Conservation (phyloP, 2,888 invertebrate genomes). For the Podabrus alpinus region DNA sequence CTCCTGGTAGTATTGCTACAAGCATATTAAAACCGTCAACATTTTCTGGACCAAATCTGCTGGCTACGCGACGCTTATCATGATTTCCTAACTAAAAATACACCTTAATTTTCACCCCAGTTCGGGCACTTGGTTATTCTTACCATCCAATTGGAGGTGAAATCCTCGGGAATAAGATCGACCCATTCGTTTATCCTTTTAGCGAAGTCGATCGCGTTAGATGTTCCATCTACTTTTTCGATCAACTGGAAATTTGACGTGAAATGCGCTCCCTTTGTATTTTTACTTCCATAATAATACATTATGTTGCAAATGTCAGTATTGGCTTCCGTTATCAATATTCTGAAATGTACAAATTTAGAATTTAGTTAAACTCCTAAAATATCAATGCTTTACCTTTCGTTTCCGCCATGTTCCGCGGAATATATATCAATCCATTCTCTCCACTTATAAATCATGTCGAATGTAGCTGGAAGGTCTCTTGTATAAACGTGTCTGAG, state of each 20-base stretch:
- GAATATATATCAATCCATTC: conserved; percentile 63
- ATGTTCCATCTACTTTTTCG: conserved; percentile 35
- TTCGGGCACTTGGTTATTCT: conserved; percentile 44
- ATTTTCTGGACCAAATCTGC: conserved; percentile 68
- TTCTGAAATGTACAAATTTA: conserved; percentile 42
- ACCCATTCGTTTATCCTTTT: background rate
- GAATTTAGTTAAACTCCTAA: background rate
- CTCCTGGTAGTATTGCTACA: conserved; percentile 79
- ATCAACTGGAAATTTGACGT: conserved; percentile 82
- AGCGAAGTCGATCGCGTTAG: background rate
- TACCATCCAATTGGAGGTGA: conserved; percentile 78
- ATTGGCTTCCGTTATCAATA: conserved; percentile 80
- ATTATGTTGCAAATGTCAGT: conserved; percentile 63
- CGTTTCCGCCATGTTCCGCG: conserved; percentile 42
- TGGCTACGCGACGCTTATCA: conserved; percentile 70
- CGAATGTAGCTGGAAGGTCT: conserved; percentile 61
- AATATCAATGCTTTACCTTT: conserved; percentile 44
- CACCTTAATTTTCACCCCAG: background rate
- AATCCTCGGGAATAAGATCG: conserved; percentile 63
- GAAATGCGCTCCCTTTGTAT: conserved; percentile 67
- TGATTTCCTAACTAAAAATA: conserved; percentile 73
- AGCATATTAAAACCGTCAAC: conserved; percentile 85
- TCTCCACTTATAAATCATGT: conserved; percentile 70
- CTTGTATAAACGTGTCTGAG: conserved; percentile 67
- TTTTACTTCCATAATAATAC: conserved; percentile 65